These are phyloP conservation scores for Oeneis ivallda DNA, from an alignment of 2,888 invertebrate species.

Conservation along the genomic window DNA sequence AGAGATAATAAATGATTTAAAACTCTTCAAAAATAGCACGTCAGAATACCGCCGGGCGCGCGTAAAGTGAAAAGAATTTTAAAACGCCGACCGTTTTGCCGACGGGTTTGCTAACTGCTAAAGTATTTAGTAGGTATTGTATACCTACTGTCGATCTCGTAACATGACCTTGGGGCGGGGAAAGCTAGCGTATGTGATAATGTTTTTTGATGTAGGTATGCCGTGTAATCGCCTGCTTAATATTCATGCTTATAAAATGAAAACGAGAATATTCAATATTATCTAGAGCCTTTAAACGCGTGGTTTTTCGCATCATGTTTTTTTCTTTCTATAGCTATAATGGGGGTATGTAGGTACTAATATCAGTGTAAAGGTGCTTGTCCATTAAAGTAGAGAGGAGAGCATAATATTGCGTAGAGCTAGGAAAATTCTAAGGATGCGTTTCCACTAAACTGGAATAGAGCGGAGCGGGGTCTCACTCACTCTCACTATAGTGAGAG, in stretches of 20 bases:
- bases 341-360: no score
- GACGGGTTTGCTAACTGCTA: slow-evolving; percentile 23
- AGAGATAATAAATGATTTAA: neutral
- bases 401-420: no score
- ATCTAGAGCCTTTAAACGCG: no score
- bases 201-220: slow-evolving; percentile 13
- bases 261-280: neutral
- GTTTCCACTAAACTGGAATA: no score
- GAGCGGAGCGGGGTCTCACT: no score
- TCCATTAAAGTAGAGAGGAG: no score
- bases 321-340: no score
- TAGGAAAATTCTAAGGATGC: no score
- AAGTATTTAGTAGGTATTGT: neutral
- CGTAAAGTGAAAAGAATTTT: slow-evolving; percentile 34
- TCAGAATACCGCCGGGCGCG: slow-evolving; percentile 9
- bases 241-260: neutral
- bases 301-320: no score
- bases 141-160: slow-evolving; percentile 35
- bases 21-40: slow-evolving; percentile 12
- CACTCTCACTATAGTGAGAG: no score
- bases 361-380: no score
- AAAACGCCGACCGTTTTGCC: slow-evolving; percentile 31
- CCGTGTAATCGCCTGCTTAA: slow-evolving; percentile 2
- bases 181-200: slow-evolving; percentile 25
- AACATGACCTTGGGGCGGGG: slow-evolving; percentile 33